These are phyloP conservation scores for Lepidonotus clava DNA, from an alignment of 2,888 invertebrate genomes.

Conservation along the genomic window DNA sequence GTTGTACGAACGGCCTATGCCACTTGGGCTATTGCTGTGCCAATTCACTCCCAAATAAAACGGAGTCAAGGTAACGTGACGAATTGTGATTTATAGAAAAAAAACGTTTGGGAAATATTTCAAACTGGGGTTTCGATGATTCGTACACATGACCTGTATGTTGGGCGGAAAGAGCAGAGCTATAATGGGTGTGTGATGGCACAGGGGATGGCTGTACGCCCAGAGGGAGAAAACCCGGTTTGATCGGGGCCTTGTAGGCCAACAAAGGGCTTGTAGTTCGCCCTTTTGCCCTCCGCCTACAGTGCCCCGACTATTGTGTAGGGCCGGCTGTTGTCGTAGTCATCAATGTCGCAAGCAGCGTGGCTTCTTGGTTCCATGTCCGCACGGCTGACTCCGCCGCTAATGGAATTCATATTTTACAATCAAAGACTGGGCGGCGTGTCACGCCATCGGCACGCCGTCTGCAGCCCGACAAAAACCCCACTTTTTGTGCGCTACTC, in stretches of 20 bases:
- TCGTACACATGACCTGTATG: no score
- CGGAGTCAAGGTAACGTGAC: no score
- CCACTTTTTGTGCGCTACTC: neutral
- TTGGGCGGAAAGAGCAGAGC: neutral
- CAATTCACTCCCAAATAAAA: no score
- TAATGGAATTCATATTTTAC: slow-evolving; percentile 45
- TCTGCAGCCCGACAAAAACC: neutral
- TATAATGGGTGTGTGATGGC: neutral
- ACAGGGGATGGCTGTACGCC: neutral
- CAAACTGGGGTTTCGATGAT: no score
- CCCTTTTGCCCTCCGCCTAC: neutral
- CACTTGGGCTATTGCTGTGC: no score
- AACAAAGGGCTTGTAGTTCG: neutral
- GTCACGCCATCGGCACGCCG: slow-evolving; percentile 2
- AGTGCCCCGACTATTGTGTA: neutral
- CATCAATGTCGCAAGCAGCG: neutral
- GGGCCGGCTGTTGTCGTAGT: neutral
- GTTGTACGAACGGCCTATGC: neutral
- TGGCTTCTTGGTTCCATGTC: neutral
- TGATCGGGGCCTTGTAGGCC: neutral
- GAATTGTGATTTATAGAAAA: no score
- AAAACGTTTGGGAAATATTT: no score
- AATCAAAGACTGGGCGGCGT: slow-evolving; percentile 33
- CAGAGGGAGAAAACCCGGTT: neutral
- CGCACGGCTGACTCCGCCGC: neutral